Percentiles rank a stretch among this genome's conserved stretches.
Evolutionary conservation across 2,888 invertebrate genomes (phyloP).

Genomic region (Parnassius glacialis): DNA sequence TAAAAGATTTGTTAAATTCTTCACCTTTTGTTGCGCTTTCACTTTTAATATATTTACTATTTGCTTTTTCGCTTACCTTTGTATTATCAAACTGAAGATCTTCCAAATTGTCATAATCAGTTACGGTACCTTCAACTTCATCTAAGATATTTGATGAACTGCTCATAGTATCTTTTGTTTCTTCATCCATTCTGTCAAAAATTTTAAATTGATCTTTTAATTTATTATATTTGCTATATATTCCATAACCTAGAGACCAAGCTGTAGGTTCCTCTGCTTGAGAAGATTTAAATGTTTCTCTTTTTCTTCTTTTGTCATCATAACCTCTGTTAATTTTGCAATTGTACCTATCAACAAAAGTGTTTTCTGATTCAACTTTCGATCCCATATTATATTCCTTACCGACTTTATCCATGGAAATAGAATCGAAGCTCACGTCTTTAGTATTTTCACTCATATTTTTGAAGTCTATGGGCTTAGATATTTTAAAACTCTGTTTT

Average conservation of each 20-base stretch:
- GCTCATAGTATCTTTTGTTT: slow-evolving; percentile 1
- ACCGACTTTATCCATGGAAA: slow-evolving; percentile 8
- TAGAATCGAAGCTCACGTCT: background rate
- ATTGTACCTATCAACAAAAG: slow-evolving; percentile 5
- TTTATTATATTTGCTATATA: slow-evolving; percentile 18
- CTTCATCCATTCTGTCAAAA: slow-evolving; percentile 1
- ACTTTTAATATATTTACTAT: background rate
- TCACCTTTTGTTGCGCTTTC: background rate
- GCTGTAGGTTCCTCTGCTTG: background rate
- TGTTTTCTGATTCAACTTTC: slow-evolving; percentile 2
- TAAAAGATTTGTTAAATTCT: background rate
- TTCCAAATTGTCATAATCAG: slow-evolving; percentile 17
- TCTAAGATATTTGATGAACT: slow-evolving; percentile 4
- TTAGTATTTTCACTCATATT: background rate
- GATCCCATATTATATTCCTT: slow-evolving; percentile 11
- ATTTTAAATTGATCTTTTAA: slow-evolving; percentile 18
- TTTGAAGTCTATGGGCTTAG: background rate
- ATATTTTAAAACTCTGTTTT: background rate
- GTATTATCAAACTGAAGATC: slow-evolving; percentile 2
- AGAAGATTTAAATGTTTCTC: slow-evolving; percentile 3
- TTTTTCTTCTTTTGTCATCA: slow-evolving; percentile 2
- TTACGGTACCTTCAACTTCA: slow-evolving; percentile 7
- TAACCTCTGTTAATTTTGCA: background rate
- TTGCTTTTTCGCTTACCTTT: background rate
- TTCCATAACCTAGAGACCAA: slow-evolving; percentile 2